These are phyloP conservation scores for Cladopsammia gracilis DNA, from an alignment of 64 coral and sea anemone species.

Conservation along the genomic window DNA sequence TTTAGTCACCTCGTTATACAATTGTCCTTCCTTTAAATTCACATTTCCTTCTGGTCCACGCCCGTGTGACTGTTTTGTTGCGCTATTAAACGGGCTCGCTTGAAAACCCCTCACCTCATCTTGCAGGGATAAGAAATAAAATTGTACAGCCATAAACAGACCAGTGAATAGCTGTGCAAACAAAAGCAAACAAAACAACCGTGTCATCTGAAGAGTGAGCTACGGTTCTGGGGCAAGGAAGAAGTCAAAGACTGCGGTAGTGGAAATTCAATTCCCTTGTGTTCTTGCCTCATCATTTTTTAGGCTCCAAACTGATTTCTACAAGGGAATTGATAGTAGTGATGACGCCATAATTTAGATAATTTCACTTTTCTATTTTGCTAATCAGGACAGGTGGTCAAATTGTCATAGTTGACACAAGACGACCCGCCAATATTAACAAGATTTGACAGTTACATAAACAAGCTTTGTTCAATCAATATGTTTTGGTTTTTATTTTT, in stretches of 20 bases:
- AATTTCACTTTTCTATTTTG: neutral
- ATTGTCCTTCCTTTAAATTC: conserved; percentile 6
- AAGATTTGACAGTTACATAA: neutral
- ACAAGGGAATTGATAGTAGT: neutral
- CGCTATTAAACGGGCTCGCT: neutral
- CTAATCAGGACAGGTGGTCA: conserved; percentile 2
- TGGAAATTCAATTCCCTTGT: neutral
- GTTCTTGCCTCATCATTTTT: conserved; percentile 3
- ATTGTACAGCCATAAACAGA: conserved; percentile 17
- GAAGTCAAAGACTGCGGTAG: neutral
- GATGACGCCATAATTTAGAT: conserved; percentile 48
- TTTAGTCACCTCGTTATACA: conserved; percentile 43
- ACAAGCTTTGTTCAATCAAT: neutral
- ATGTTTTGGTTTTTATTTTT: neutral
- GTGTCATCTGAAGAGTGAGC: conserved; percentile 3
- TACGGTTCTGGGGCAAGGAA: neutral
- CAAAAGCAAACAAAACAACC: neutral
- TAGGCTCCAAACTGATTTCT: neutral
- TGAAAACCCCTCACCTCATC: neutral
- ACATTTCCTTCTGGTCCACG: neutral
- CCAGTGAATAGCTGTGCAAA: conserved; percentile 12
- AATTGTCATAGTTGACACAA: neutral
- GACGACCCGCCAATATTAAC: neutral
- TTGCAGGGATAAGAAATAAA: conserved; percentile 29
- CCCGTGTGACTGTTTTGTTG: neutral